Conservation (phyloP, 1,140 invertebrate species). For the Pogonomyrmex californicus region DNA sequence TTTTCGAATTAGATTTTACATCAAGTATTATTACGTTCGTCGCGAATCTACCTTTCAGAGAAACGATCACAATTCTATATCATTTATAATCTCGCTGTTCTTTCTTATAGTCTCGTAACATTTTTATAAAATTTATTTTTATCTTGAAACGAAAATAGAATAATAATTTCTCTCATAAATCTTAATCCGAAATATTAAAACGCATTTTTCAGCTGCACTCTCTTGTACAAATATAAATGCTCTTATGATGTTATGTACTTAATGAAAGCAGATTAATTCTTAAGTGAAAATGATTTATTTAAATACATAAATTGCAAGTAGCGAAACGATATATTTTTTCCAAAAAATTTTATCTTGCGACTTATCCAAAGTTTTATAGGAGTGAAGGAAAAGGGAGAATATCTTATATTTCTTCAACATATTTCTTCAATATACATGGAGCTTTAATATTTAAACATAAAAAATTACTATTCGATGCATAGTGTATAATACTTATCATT, state of each 20-base stretch:
- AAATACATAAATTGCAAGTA: not conserved
- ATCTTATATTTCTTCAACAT: conserved; percentile 7
- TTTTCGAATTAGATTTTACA: conserved; percentile 6
- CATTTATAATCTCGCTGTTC: not conserved
- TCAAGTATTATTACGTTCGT: not conserved
- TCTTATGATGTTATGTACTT: conserved; percentile 23
- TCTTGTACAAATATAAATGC: not conserved
- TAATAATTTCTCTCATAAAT: not conserved
- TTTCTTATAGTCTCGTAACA: not conserved
- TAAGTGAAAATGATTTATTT: not conserved
- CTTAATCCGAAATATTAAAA: conserved; percentile 7
- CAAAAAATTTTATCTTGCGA: not conserved
- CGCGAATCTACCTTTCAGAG: not conserved
- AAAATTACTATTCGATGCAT: not conserved
- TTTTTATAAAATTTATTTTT: conserved; percentile 8
- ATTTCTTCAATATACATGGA: not conserved
- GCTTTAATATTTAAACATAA: conserved; percentile 15
- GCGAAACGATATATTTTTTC: not conserved
- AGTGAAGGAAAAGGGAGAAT: not conserved
- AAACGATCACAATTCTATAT: not conserved
- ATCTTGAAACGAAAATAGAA: not conserved
- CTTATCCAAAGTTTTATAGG: not conserved
- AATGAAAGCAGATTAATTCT: conserved; percentile 19
- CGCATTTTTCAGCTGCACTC: not conserved
- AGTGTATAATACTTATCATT: not conserved